These are phyloP conservation scores for Macropis europaea DNA, from an alignment of 2,888 invertebrate genomes.

Conservation along the genomic window DNA sequence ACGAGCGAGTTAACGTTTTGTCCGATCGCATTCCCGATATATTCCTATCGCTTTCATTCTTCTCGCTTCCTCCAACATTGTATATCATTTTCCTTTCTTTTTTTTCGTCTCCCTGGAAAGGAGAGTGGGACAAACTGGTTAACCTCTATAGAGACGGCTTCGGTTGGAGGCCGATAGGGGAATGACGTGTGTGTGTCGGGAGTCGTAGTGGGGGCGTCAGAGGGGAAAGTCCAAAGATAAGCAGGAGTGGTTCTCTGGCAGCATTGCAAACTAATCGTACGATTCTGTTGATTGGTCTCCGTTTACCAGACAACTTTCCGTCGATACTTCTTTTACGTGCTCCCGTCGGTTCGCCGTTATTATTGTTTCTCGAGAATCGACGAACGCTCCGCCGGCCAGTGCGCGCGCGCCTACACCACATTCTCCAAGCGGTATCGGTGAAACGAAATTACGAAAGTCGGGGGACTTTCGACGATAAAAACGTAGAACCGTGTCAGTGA, in stretches of 20 bases:
- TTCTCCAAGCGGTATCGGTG: too few species aligned
- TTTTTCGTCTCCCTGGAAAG: conserved; percentile 70
- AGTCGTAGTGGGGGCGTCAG: conserved; percentile 52
- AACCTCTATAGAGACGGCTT: conserved; percentile 72
- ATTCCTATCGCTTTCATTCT: conserved; percentile 49
- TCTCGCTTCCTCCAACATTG: conserved; percentile 30
- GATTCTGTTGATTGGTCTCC: conserved; percentile 60
- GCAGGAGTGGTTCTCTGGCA: conserved; percentile 70
- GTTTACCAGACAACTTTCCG: conserved; percentile 27
- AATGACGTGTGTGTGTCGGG: conserved; percentile 53
- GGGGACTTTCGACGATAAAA: too few species aligned
- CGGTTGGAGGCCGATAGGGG: conserved; percentile 59
- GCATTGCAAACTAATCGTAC: conserved; percentile 65
- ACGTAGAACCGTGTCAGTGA: conserved; percentile 37
- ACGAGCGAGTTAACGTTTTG: conserved; percentile 27
- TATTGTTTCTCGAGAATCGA: conserved; percentile 19
- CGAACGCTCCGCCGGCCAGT: background rate
- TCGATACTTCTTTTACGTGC: background rate
- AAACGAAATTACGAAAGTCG: too few species aligned
- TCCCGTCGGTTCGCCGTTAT: conserved; percentile 16
- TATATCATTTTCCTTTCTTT: conserved; percentile 44
- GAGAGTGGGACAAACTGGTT: conserved; percentile 79
- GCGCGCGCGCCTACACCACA: too few species aligned
- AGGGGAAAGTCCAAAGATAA: conserved; percentile 79
- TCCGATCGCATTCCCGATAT: conserved; percentile 35